Evolutionary conservation across 2,888 invertebrate species (phyloP).

Genomic region (Holacanthella duospinosa): DNA sequence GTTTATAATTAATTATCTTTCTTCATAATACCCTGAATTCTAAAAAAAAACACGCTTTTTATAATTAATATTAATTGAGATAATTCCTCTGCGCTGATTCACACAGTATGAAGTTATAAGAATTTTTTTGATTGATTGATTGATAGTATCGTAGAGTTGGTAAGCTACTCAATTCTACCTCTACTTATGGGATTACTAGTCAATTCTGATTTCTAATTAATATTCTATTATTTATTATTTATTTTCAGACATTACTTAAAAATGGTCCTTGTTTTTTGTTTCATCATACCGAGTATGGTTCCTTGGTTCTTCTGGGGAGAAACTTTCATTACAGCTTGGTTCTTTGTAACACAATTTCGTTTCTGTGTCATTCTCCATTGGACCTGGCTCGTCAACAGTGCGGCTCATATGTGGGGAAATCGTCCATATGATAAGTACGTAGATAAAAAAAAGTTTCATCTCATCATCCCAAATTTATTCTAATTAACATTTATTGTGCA

Average conservation of each 20-base stretch:
- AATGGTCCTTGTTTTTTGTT: slow-evolving; percentile 12
- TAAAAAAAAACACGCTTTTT: too few relatives aligned
- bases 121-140: too few relatives aligned
- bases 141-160: not conserved
- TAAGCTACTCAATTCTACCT: not conserved
- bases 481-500: too few relatives aligned
- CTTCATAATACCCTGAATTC: too few relatives aligned
- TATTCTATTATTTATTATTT: not conserved
- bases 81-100: too few relatives aligned
- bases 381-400: slow-evolving; percentile 77
- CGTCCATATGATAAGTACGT: slow-evolving; percentile 56
- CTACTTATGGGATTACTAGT: too few relatives aligned
- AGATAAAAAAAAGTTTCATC: too few relatives aligned
- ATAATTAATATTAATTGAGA: too few relatives aligned
- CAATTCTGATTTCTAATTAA: not conserved
- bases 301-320: slow-evolving; percentile 79
- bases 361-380: slow-evolving; percentile 76
- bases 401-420: slow-evolving; percentile 75
- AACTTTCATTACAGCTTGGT: slow-evolving; percentile 62
- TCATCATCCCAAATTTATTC: too few relatives aligned
- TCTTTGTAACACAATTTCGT: slow-evolving; percentile 64
- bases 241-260: slow-evolving; percentile 12
- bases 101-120: too few relatives aligned
- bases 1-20: not conserved
- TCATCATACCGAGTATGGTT: slow-evolving; percentile 50